Evolutionary conservation across 2,113 vertebrate genomes (phyloP).

Genomic region (Ascaphus truei): DNA sequence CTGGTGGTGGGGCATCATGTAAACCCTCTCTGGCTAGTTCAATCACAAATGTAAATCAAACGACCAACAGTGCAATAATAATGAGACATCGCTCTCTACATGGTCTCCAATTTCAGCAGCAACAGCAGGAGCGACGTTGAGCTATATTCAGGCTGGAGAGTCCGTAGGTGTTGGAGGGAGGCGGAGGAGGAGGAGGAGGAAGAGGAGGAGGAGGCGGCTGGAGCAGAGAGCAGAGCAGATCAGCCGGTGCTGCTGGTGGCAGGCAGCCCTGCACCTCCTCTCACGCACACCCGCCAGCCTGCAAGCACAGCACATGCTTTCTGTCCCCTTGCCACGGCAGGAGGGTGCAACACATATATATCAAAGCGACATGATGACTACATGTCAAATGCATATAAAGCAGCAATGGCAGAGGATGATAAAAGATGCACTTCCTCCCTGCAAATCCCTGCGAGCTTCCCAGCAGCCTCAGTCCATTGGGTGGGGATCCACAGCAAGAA

Average conservation of each 20-base stretch:
- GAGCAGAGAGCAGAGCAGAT: not conserved
- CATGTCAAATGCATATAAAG: no score
- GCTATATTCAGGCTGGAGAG: no score
- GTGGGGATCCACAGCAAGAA: not conserved
- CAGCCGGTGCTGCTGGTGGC: no score
- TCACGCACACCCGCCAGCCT: not conserved
- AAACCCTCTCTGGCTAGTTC: not conserved
- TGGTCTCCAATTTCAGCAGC: not conserved
- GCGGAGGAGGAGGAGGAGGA: not conserved
- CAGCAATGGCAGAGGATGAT: not conserved
- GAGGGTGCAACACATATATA: not conserved
- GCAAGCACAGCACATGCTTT: not conserved
- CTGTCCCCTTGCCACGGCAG: not conserved
- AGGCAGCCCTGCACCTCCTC: not conserved
- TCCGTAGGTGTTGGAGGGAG: not conserved
- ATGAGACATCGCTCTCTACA: not conserved
- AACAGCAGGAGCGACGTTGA: not conserved
- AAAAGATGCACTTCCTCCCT: not conserved
- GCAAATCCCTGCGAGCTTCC: not conserved
- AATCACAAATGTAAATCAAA: no score
- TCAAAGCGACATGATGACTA: not conserved
- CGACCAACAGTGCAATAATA: not conserved
- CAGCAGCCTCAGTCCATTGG: conserved; percentile 1
- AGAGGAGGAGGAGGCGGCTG: not conserved
- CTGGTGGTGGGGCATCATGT: not conserved